Evolutionary conservation across 2,797 vertebrate species (phyloP), one percentile per base, ranked within the genome.

Genomic region (Crocidura indochinensis): DNA sequence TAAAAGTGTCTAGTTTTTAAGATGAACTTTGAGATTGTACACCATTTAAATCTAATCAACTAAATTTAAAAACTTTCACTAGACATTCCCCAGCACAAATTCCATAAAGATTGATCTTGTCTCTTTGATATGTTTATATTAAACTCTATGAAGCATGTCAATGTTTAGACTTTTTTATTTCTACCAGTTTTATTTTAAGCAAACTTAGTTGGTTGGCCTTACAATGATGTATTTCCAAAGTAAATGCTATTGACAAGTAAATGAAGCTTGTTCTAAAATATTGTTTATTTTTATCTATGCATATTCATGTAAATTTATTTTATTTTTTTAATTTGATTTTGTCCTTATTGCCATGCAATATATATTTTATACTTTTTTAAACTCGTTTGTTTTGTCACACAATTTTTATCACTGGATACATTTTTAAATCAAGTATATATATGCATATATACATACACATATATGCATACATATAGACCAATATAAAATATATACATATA

Each of bases 141-240:
- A 38, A 67, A 12, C 49, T 89, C 29, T 46, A 65, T 72, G 71
- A 90, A 91, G 65, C 12, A 65, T 69, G 6, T 75, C 65, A 90
- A 64, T 71, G 10, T 22, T 6, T 44, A 78, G 67, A 82, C 14
- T 38, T 90, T 90, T 64, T n/a, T 46, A 53, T 9, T 14, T 2
- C 5, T 90, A 38, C 17, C 12, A 65, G 3, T 83, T 71, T 72
- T 17, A 15, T 51, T 85, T 47, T 20, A 77, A 77, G 84, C 26
- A 71, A 92, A 77, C 12, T 69, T 38, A 38, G 38, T 38, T 38
- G 2, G 4, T 51, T 73, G 29, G 46, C 10, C 15, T 49, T 73
- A 60, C 27, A 69, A 81, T 74, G 24, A 64, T 69, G 11, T 47
- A 51, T 10, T 62, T 81, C 47, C 64, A 68, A 67, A 15, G 81